Evolutionary conservation across 2,113 vertebrate species (phyloP).

Genomic region (Protomyctophum bolini): DNA sequence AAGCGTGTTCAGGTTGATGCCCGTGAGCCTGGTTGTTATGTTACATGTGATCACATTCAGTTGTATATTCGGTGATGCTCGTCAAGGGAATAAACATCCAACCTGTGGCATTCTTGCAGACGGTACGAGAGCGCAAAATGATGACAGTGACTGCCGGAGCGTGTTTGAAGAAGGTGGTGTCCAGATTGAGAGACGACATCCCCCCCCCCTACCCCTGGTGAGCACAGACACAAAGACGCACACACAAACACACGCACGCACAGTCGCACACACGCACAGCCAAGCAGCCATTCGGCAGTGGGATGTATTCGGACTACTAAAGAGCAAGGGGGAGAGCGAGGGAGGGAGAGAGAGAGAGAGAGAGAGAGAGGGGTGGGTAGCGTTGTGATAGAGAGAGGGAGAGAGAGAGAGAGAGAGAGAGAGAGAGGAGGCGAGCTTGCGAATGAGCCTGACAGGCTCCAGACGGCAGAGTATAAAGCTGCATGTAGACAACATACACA

Average conservation of each 20-base stretch:
- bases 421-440: slow-evolving; percentile 55
- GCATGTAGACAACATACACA: slow-evolving; percentile 66
- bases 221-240: slow-evolving; percentile 57
- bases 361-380: slow-evolving; percentile 37
- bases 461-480: slow-evolving; percentile 78
- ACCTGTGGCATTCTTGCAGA: slow-evolving; percentile 63
- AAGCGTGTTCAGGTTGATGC: too few species aligned
- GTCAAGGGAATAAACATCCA: slow-evolving; percentile 34
- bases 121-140: slow-evolving; percentile 10
- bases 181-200: slow-evolving; percentile 64
- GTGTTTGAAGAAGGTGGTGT: slow-evolving; percentile 52
- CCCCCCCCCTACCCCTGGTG: slow-evolving; percentile 34
- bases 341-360: slow-evolving; percentile 47
- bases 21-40: too few species aligned
- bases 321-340: slow-evolving; percentile 73
- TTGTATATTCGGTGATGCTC: background rate
- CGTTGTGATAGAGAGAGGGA: slow-evolving; percentile 34
- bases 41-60: background rate
- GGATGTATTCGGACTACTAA: slow-evolving; percentile 88
- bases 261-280: slow-evolving; percentile 18
- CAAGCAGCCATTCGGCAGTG: slow-evolving; percentile 82
- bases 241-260: too few species aligned
- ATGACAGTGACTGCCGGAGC: slow-evolving; percentile 20
- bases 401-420: slow-evolving; percentile 32
- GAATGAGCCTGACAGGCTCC: slow-evolving; percentile 68